Conservation (phyloP, 2,888 invertebrate species). For the Oegoconia quadripuncta region DNA sequence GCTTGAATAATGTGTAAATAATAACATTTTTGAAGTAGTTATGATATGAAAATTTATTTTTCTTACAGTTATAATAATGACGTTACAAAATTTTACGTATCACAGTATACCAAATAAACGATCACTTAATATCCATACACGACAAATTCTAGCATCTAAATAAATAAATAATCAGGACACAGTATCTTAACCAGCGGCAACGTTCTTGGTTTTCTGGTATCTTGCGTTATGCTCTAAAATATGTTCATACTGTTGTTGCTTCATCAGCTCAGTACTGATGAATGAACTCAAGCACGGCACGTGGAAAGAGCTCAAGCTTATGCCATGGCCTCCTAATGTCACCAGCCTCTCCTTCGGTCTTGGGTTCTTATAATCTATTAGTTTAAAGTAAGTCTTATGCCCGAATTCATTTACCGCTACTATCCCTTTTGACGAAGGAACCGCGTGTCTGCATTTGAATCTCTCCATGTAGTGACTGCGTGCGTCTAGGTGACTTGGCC, state of each 20-base stretch:
- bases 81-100: slow-evolving; percentile 62
- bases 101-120: slow-evolving; percentile 47
- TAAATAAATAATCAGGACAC: slow-evolving; percentile 23
- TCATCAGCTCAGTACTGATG: slow-evolving; percentile 49
- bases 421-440: slow-evolving; percentile 56
- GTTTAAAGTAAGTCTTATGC: slow-evolving; percentile 53
- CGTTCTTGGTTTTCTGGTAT: background rate
- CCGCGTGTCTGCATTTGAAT: slow-evolving; percentile 45
- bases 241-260: slow-evolving; percentile 41
- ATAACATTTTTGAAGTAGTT: too few species aligned
- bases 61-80: slow-evolving; percentile 42
- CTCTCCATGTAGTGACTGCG: background rate
- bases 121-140: slow-evolving; percentile 33
- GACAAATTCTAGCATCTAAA: slow-evolving; percentile 38
- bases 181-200: too few species aligned
- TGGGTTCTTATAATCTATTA: slow-evolving; percentile 37
- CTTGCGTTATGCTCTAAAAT: slow-evolving; percentile 8
- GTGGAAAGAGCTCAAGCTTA: slow-evolving; percentile 64
- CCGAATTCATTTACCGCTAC: slow-evolving; percentile 49
- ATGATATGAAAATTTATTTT: slow-evolving; percentile 25
- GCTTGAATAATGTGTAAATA: too few species aligned
- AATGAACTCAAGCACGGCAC: slow-evolving; percentile 64
- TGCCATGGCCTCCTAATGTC: slow-evolving; percentile 44
- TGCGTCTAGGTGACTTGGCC: background rate
- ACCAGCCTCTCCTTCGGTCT: slow-evolving; percentile 46